These are phyloP conservation scores for Caerostris extrusa DNA, from an alignment of 1,140 invertebrate species.

Conservation along the genomic window DNA sequence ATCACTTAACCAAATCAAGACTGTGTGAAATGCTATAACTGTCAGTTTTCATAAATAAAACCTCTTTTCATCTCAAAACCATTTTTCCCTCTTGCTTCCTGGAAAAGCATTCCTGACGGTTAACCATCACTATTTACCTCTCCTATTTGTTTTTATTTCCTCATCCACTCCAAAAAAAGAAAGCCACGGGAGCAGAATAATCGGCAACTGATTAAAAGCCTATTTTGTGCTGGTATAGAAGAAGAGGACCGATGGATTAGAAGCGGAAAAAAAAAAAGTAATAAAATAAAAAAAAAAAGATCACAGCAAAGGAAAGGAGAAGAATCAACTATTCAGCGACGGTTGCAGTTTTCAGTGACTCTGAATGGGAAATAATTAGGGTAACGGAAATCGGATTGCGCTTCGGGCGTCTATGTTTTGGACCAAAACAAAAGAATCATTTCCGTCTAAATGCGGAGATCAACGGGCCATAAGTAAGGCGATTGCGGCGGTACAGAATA, in stretches of 20 bases:
- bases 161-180: not conserved
- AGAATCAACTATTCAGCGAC: conserved; percentile 28
- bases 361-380: conserved; percentile 39
- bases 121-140: not conserved
- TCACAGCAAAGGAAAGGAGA: not conserved
- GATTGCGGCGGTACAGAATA: conserved; percentile 1
- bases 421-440: conserved; percentile 22
- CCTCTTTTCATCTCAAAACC: not conserved
- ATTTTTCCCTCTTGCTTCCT: not conserved
- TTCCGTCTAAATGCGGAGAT: conserved; percentile 22
- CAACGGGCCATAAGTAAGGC: conserved; percentile 16
- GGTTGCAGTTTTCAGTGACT: conserved; percentile 22
- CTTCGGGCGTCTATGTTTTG: conserved; percentile 26
- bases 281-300: not conserved
- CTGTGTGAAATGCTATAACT: not conserved
- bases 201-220: conserved; percentile 47
- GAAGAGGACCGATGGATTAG: conserved; percentile 21
- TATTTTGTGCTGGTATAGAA: not conserved
- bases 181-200: conserved; percentile 26
- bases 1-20: too few species aligned
- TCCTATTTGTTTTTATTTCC: not conserved
- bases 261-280: not conserved
- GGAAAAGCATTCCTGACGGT: not conserved
- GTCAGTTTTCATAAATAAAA: not conserved
- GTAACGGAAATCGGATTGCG: conserved; percentile 11